phyloP scores from a whole-genome alignment of 2,888 invertebrate genomes.

The Oligia fasciuncula region DNA sequence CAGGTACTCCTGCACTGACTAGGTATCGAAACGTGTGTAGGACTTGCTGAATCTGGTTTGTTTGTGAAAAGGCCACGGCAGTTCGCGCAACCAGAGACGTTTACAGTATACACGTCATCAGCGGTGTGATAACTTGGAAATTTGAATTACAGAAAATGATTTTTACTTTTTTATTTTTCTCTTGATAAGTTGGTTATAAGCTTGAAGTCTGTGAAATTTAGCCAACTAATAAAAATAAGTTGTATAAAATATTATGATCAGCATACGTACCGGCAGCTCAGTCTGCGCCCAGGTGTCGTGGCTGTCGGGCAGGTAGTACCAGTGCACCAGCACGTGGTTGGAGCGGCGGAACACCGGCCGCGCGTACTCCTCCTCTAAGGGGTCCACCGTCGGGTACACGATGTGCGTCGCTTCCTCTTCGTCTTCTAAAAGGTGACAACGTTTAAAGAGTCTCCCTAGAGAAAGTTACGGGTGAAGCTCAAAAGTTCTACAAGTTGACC shows the following conservation, averaged over 20 bases:
- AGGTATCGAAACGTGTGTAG: background rate
- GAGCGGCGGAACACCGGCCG: conserved; percentile 96
- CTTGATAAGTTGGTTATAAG: background rate
- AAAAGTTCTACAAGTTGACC: background rate
- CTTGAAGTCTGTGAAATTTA: background rate
- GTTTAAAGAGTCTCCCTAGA: background rate
- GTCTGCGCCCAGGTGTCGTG: conserved; percentile 95
- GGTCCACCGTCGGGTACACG: conserved; percentile 95
- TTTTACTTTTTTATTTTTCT: background rate
- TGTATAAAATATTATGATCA: background rate
- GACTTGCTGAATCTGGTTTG: background rate
- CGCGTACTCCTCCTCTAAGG: conserved; percentile 97
- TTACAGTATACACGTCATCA: background rate
- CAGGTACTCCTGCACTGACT: background rate
- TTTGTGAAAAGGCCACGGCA: background rate
- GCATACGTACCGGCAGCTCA: conserved; percentile 83
- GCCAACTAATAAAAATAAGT: background rate
- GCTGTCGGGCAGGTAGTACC: conserved; percentile 98
- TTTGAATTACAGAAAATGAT: background rate
- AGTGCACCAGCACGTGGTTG: conserved; percentile 96
- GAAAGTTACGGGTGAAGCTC: background rate
- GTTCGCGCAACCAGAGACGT: background rate
- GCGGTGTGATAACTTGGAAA: background rate
- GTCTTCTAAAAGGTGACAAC: conserved; percentile 87
- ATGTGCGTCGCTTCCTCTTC: conserved; percentile 98